phyloP scores from a whole-genome alignment of 2,113 vertebrate species.

The Pantherophis guttatus region DNA sequence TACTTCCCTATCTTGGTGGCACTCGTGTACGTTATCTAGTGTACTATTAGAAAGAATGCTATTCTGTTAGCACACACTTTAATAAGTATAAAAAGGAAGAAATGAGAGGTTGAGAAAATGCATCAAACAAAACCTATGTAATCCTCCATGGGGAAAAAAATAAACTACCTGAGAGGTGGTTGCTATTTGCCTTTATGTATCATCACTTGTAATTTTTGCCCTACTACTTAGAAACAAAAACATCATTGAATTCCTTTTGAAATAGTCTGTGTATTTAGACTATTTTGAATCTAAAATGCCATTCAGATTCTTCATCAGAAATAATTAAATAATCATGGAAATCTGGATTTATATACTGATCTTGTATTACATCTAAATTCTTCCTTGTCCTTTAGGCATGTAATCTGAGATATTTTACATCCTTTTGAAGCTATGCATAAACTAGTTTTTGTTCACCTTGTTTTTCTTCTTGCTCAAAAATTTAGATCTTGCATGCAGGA shows the following conservation, averaged over 20 bases:
- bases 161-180: neutral
- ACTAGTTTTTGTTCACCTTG: neutral
- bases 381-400: neutral
- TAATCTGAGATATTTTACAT: neutral
- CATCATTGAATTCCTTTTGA: neutral
- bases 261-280: neutral
- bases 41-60: neutral
- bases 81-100: neutral
- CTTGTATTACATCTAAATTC: neutral
- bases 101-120: neutral
- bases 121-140: neutral
- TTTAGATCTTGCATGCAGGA: neutral
- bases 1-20: neutral
- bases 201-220: neutral
- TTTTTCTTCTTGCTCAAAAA: neutral
- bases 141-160: neutral
- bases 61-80: neutral
- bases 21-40: neutral
- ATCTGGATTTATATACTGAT: neutral
- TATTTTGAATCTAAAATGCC: constrained; percentile 34
- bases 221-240: neutral
- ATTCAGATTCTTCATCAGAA: constrained; percentile 24
- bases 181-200: neutral
- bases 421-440: neutral
- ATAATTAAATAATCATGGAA: neutral